These are phyloP conservation scores for Axinella damicornis DNA, from an alignment of 37 sponge, comb jelly and placozoan genomes.

Conservation along the genomic window DNA sequence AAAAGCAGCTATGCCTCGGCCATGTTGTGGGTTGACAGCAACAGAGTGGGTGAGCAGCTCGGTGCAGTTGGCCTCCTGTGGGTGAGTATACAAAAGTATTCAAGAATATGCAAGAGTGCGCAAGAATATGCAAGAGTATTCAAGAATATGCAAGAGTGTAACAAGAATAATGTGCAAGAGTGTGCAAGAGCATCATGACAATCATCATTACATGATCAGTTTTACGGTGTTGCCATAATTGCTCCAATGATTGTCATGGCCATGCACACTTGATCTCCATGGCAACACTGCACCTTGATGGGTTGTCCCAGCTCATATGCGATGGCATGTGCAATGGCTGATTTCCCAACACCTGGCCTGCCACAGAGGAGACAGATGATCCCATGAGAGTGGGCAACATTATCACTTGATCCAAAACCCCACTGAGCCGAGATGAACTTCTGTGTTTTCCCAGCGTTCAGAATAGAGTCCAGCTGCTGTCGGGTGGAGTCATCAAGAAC, in stretches of 20 bases:
- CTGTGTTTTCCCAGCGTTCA: conserved; percentile 59
- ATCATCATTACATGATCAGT: too few relatives aligned
- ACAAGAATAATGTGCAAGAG: too few relatives aligned
- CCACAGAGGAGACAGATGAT: conserved; percentile 51
- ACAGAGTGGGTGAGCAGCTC: conserved; percentile 62
- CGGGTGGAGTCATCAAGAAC: conserved; percentile 22
- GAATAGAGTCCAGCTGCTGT: conserved; percentile 41
- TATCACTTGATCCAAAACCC: conserved; percentile 54
- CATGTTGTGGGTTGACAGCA: too few relatives aligned
- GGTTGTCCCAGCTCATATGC: conserved; percentile 79
- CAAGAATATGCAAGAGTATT: too few relatives aligned
- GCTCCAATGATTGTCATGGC: too few relatives aligned
- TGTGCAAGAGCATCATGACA: too few relatives aligned
- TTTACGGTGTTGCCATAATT: too few relatives aligned
- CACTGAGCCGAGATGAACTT: conserved; percentile 75
- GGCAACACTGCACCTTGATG: conserved; percentile 46
- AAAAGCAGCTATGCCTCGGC: conserved; percentile 61
- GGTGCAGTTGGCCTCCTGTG: conserved; percentile 65
- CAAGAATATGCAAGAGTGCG: too few relatives aligned
- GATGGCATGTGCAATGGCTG: conserved; percentile 59
- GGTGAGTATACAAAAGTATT: too few relatives aligned
- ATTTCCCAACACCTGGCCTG: conserved; percentile 55
- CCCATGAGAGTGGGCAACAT: conserved; percentile 48
- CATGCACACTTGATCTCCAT: too few relatives aligned
- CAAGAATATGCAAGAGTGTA: too few relatives aligned